Percentiles rank a stretch among this genome's conserved stretches.
phyloP scores from a whole-genome alignment of 2,797 vertebrate genomes.

The Paramormyrops hopkinsi region DNA sequence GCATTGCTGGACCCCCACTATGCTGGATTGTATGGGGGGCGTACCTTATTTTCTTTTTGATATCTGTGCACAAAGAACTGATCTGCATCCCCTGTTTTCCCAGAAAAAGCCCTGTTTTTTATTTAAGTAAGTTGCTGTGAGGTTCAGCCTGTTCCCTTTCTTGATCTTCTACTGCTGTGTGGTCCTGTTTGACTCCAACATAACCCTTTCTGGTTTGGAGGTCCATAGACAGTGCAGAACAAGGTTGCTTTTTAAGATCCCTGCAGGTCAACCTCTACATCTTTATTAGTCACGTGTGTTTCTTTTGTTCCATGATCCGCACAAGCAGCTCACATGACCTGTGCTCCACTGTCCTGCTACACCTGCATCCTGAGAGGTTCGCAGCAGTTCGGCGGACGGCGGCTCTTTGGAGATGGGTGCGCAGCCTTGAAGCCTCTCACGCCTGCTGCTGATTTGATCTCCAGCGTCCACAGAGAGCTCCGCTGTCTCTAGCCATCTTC shows the following conservation, averaged over 20 bases:
- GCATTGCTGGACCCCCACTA: neutral
- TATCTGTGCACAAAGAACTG: neutral
- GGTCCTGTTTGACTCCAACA: neutral
- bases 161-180: neutral
- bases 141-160: neutral
- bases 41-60: neutral
- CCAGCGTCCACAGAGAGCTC: neutral
- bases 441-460: neutral
- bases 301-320: neutral
- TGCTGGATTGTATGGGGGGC: neutral
- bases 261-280: neutral
- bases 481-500: neutral
- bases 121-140: neutral
- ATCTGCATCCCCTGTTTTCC: neutral
- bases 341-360: neutral
- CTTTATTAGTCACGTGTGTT: neutral
- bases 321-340: neutral
- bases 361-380: neutral
- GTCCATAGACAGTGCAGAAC: neutral
- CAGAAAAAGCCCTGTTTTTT: neutral
- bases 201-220: neutral
- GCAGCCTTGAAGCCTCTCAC: neutral
- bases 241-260: neutral
- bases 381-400: neutral
- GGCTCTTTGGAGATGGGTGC: neutral